phyloP scores from a whole-genome alignment of 2,888 invertebrate species.

The Empis livida region DNA sequence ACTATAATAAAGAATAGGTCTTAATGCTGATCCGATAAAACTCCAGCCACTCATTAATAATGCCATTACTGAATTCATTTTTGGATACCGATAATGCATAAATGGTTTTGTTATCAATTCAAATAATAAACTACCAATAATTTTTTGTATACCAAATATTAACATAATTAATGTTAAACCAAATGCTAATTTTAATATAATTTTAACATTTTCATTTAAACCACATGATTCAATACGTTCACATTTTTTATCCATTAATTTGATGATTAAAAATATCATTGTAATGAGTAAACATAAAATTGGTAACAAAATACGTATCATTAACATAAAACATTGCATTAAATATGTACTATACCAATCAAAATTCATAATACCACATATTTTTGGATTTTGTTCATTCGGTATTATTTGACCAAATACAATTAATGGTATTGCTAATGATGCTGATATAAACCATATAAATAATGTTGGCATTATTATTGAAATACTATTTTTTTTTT shows the following conservation, averaged over 20 bases:
- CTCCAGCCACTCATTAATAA: constrained; percentile 9
- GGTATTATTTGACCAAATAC: constrained; percentile 12
- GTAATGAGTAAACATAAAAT: constrained; percentile 8
- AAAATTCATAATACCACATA: constrained; percentile 12
- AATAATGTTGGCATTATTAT: constrained; percentile 42
- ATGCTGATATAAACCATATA: constrained; percentile 45
- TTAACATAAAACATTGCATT: constrained; percentile 11
- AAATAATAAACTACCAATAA: constrained; percentile 13
- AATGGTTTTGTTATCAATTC: constrained; percentile 13
- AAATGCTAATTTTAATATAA: constrained; percentile 10
- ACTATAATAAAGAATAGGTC: constrained; percentile 11
- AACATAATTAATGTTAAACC: constrained; percentile 8
- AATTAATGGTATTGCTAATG: constrained; percentile 41
- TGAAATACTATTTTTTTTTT: constrained; percentile 36
- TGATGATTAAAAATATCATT: constrained; percentile 4
- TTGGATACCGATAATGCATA: constrained; percentile 12
- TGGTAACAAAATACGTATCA: constrained; percentile 11
- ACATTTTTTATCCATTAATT: not conserved
- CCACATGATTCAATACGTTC: constrained; percentile 1
- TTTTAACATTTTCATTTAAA: constrained; percentile 10
- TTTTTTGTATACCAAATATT: constrained; percentile 11
- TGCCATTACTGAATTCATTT: constrained; percentile 6
- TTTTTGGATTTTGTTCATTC: constrained; percentile 7
- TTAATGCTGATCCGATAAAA: constrained; percentile 8
- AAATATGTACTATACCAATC: constrained; percentile 11